Evolutionary conservation across 2,888 invertebrate genomes (phyloP).

Genomic region (Lissocephala sabroskyi): DNA sequence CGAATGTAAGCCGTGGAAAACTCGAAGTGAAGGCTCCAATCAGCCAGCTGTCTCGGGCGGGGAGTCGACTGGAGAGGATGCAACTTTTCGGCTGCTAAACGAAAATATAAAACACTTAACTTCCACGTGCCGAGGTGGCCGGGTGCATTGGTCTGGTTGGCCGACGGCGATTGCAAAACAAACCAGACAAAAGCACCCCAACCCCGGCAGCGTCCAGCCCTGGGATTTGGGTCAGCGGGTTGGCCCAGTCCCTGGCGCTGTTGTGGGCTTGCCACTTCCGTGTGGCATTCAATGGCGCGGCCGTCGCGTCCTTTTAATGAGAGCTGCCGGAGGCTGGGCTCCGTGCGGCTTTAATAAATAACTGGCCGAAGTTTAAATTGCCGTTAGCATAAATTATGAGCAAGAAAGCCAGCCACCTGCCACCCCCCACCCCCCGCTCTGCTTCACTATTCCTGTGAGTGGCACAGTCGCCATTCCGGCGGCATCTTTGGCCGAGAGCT

Average conservation of each 20-base stretch:
- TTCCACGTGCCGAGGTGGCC: no score
- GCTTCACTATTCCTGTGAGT: no score
- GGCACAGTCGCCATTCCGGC: no score
- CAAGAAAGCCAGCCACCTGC: slow-evolving; percentile 43
- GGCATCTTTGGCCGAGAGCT: slow-evolving; percentile 31
- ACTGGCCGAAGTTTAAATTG: slow-evolving; percentile 63
- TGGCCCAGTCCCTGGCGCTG: no score
- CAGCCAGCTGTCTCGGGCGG: no score
- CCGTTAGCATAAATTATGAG: slow-evolving; percentile 67
- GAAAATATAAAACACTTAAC: slow-evolving; percentile 66
- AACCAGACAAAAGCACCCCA: no score
- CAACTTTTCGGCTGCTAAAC: slow-evolving; percentile 65
- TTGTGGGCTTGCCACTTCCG: slow-evolving; percentile 9
- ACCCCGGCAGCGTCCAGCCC: no score
- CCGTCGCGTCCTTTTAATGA: slow-evolving; percentile 26
- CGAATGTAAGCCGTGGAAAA: slow-evolving; percentile 64
- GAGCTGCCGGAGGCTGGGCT: slow-evolving; percentile 6
- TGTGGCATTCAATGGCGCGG: slow-evolving; percentile 24
- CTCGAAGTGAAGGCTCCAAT: slow-evolving; percentile 32
- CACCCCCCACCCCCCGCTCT: no score
- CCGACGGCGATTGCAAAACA: slow-evolving; percentile 21
- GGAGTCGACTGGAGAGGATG: slow-evolving; percentile 35
- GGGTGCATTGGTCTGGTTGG: no score
- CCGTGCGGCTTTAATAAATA: slow-evolving; percentile 52
- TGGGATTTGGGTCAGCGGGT: no score